Base-by-base conservation (phyloP, 1,140 invertebrate genomes). In the Sinella curviseta region DNA sequence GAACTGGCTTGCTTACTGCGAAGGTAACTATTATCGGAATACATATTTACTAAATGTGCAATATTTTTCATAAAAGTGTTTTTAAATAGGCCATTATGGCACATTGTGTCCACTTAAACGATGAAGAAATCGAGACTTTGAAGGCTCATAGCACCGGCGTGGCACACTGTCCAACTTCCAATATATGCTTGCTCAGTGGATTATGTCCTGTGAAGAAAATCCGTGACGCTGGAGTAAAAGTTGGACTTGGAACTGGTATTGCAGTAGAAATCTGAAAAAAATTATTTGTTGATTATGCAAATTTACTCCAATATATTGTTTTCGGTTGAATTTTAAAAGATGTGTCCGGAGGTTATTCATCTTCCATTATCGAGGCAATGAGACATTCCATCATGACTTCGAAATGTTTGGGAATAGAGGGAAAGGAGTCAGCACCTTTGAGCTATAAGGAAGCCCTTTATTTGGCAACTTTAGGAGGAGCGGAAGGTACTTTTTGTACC, bases 81-180 rank as follows among this genome's bases (percentile, higher is more conserved):
- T 77, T 65, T 54, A 75, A 84, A 86, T 75, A 93, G 91, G 93
- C 92, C 24, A 85, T 93, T 28, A 87, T 97, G 87, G 95, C 94
- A 1, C 96, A 97, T 86, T 93, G 91, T 24, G 88, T 97, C 35
- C 89, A 95, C 87, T 86, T 97, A 24, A 87, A 87, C 28, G 91
- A 94, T 60, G 86, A 88, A 8, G 96, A 97, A 86, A 87, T 95
- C 12, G 80, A 88, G n/a, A 78, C 93, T 16, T 85, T 97, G n/a
- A 88, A 87, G 34, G 78, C 88, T 28, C 88, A 88, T 70, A 89
- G 89, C 2, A 90, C 91, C 17, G 90, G 92, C 1, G 86, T 97
- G 14, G 90, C 94, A 1, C 95, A 97, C 86, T 97, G 96, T 86
- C 94, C 96, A 0, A 91, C 92, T 57, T 97, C 95, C 8, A 97